Base-by-base conservation (phyloP, 2,113 vertebrate species). In the Numida meleagris region DNA sequence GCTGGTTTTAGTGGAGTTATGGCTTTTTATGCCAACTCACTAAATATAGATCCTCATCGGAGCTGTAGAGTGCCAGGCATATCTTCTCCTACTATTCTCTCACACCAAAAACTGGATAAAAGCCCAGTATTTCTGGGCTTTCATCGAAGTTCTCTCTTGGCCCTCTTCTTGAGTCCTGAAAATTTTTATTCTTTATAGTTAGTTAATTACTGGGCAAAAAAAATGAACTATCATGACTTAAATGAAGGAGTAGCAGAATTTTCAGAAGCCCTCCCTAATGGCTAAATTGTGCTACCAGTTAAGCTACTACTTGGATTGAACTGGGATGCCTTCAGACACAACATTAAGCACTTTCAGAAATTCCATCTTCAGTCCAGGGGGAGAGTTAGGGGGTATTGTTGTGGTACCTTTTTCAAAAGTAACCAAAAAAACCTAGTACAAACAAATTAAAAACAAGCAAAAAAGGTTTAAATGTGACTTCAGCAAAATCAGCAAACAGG, bases 21-120 rank as follows among this genome's bases (percentile, higher is more conserved):
- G 1, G 2, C 19, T 67, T 61, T 85, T 34, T 34, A 23, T 7
- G 3, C 15, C 42, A 81, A 17, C 25, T 84, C 25, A 15, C 42
- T 45, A 19, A 13, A 55, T 72, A 34, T 40, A 62, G 24, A 38
- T 62, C 16, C 59, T 36, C 68, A 12, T 3, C 2, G 1, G 3
- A 55, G 14, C 18, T 34, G 33, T n/a, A 17, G 16, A 70, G 20
- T 33, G 18, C 12, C 0, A 0, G 40, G 14, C 36, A 50, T 55
- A 23, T 12, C 4, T 57, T 13, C 79, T 92, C 33, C 27, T 36
- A 45, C 27, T 89, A 55, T 4, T 73, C 5, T 68, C 33, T 66
- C 5, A 2, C 25, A 24, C 48, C 5, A 51, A 88, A 59, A 53
- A 14, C 9, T 51, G 31, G 21, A 14, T 55, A 65, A 79, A 63